Evolutionary conservation across 2,113 vertebrate species (phyloP), one percentile per base, ranked within the genome.

Genomic region (Excalfactoria chinensis): DNA sequence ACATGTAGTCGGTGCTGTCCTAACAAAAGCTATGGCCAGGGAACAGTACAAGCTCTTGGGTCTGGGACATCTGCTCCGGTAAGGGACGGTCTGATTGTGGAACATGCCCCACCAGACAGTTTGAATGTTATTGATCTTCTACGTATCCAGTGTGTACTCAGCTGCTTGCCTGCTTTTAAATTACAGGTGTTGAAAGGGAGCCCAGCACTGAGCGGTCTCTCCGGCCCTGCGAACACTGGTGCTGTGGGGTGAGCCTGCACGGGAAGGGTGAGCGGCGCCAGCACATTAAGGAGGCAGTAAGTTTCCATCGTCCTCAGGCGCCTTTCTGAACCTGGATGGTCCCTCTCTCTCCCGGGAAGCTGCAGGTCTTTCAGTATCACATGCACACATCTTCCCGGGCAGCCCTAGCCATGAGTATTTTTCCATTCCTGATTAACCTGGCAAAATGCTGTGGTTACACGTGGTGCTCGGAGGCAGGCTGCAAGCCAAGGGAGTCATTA

Each of bases 341-440:
- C 60, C 30, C 44, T 86, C 71, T 86, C 40, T 86, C 71, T 86
- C 75, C 72, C 68, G 72, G 49, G 62, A 86, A 51, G n/a, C 46
- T 85, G 43, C 82, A 75, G 23, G 71, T 66, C 88, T 66, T 66
- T 68, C 66, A 28, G n/a, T 79, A 81, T 89, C 89, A 88, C 87
- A 18, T 77, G 87, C 35, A 60, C 87, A 64, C 72, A 28, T 89
- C 82, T 89, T 58, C 66, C 73, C 95, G 76, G 74, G 77, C 88
- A 92, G 84, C 68, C 32, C 18, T 34, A 32, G 64, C 60, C 64
- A 85, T 80, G 22, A 93, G 91, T 95, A 69, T 77, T 96, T 96
- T 95, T 96, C 95, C 93, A 91, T 91, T 88, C 91, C 85, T 91
- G 87, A 91, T 91, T 80, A 91, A 73, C 43, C 51, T 48, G 40